phyloP scores from a whole-genome alignment of 2,797 vertebrate species.

The Taeniopygia guttata region DNA sequence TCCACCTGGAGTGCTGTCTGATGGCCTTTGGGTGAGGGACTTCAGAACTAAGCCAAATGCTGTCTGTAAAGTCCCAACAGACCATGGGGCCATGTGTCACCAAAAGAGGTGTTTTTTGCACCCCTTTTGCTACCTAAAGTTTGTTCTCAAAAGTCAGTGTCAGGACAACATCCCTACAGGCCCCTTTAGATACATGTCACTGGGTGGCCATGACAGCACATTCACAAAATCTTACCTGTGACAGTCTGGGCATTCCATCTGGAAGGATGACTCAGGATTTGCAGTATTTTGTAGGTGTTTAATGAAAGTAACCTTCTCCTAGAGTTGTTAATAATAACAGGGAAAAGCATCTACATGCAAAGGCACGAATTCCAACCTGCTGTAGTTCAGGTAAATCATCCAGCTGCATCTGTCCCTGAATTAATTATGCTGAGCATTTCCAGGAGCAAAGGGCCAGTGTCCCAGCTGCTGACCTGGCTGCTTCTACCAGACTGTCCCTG shows the following conservation, averaged over 20 bases:
- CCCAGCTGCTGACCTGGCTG: background rate
- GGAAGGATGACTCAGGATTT: background rate
- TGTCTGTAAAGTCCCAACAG: background rate
- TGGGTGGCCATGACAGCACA: background rate
- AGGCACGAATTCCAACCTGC: background rate
- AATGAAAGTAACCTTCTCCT: background rate
- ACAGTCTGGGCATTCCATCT: background rate
- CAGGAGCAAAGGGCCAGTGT: background rate
- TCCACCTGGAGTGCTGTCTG: background rate
- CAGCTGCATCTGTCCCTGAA: background rate
- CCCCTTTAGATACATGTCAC: background rate
- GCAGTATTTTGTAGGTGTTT: background rate
- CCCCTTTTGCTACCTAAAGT: background rate
- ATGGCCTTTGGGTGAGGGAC: background rate
- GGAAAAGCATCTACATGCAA: background rate
- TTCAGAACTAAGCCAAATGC: background rate
- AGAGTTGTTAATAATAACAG: background rate
- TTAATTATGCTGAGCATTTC: background rate
- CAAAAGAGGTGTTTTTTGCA: background rate
- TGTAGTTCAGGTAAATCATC: background rate
- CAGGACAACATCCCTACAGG: background rate
- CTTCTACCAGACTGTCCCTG: background rate
- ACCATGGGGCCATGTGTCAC: background rate
- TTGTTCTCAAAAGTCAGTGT: background rate
- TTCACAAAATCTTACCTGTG: background rate